A percentile compares a stretch with the other conserved stretches of the same genome.
Evolutionary conservation across 2,888 invertebrate genomes (phyloP).

Genomic region (Trachelus iudaicus): DNA sequence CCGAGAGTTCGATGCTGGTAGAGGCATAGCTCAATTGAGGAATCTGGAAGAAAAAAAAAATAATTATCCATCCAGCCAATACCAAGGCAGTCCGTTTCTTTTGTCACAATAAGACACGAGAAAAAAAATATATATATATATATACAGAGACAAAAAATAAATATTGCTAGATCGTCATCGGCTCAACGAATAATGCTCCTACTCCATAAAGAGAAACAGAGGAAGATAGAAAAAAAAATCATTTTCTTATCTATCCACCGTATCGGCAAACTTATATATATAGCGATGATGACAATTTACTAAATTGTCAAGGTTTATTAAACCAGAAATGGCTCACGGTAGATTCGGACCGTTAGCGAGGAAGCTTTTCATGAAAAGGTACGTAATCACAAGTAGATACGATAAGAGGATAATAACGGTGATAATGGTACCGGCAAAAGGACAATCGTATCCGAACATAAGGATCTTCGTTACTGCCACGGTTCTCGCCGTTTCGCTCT

Average conservation of each 20-base stretch:
- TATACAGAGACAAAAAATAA: no score
- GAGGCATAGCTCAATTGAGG: constrained; percentile 80
- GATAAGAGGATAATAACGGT: constrained; percentile 1
- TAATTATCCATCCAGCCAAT: background rate
- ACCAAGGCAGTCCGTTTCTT: background rate
- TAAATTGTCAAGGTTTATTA: background rate
- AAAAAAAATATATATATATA: no score
- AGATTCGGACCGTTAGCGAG: background rate
- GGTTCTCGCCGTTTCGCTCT: background rate
- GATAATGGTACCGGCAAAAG: background rate
- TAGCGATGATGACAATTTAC: background rate
- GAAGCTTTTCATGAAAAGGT: background rate
- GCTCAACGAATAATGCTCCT: background rate
- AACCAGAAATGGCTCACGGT: background rate
- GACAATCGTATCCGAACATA: background rate
- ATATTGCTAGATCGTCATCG: no score
- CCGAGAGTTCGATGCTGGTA: constrained; percentile 77
- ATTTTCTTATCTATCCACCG: background rate
- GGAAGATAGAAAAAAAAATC: background rate
- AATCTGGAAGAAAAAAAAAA: constrained; percentile 65
- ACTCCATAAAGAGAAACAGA: background rate
- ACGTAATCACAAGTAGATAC: background rate
- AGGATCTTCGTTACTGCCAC: background rate
- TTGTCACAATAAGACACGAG: no score
- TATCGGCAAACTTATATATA: background rate